Base-by-base conservation (phyloP, 1,140 invertebrate genomes). In the Philotrypesis tridentata region DNA sequence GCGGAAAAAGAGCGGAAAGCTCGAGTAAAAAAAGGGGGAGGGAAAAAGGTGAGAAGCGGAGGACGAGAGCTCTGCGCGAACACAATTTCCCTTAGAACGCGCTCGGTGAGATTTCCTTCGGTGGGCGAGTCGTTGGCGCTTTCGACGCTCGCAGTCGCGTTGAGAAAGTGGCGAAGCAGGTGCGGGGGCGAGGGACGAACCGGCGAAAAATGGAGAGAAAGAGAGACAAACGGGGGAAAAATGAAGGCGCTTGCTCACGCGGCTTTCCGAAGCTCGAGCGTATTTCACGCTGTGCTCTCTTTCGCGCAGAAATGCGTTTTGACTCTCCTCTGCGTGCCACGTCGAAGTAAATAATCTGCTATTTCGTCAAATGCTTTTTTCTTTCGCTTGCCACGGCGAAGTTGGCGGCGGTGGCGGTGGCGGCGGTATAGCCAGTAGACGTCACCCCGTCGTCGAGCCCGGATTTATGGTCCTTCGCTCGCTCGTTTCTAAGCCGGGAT, bases 151-250 rank as follows among this genome's bases (percentile, higher is more conserved):
- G 11, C 23, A 65, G 61, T 65, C 25, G 55, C 48, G 73, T 79
- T 65, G 60, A 76, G n/a, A 67, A 67, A 65, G 31, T 65, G 61
- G 29, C 40, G 17, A n/a, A 40, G 55, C 29, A 11, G 61, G 6
- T 9, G 43, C 14, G 33, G 31, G 21, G 25, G 17, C 14, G 17
- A 48, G 12, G 27, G 23, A 40, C 43, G 48, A 23, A 48, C 55
- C 25, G 9, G 37, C 21, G 48, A 55, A 55, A 55, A 55, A 55
- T 17, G 48, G 48, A 55, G 21, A 14, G 48, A 55, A 17, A 14
- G 48, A 81, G 82, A 81, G 84, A 85, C 83, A 87, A 86, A 84
- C 83, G 85, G 40, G 61, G 79, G 81, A 86, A 86, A 86, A 87
- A 87, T 87, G 85, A 87, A 87, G 83, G 82, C 48, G 73, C 55